Conservation (phyloP, 2,888 invertebrate genomes). For the Cerastis rubricosa region DNA sequence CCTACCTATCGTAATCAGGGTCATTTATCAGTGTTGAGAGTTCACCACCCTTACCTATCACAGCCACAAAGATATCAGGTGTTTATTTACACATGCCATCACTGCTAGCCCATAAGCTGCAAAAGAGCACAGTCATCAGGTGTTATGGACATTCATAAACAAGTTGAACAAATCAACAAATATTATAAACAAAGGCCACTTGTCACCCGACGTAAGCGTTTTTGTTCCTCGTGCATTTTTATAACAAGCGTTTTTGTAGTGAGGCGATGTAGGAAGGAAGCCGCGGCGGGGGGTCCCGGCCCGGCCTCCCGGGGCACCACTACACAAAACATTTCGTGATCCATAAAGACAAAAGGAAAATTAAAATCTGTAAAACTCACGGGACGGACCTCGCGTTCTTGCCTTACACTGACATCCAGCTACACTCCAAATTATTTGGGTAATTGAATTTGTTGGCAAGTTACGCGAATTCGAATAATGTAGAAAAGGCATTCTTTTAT, state of each 20-base stretch:
- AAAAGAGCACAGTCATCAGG: conserved; percentile 83
- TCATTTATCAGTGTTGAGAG: neutral
- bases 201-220: conserved; percentile 89
- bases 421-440: conserved; percentile 60
- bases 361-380: conserved; percentile 87
- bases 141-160: conserved; percentile 85
- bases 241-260: conserved; percentile 88
- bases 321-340: conserved; percentile 90
- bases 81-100: conserved; percentile 62
- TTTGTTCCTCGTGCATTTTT: conserved; percentile 89
- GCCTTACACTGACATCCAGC: conserved; percentile 64
- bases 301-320: conserved; percentile 85
- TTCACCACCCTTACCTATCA: conserved; percentile 34
- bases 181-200: conserved; percentile 89
- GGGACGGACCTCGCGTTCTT: conserved; percentile 76
- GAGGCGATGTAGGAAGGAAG: conserved; percentile 89
- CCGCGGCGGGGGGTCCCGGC: conserved; percentile 86
- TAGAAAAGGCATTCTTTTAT: neutral
- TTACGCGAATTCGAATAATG: conserved; percentile 29
- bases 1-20: conserved; percentile 9
- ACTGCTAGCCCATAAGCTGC: conserved; percentile 67
- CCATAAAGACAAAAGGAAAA: conserved; percentile 90
- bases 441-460: conserved; percentile 56
- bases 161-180: conserved; percentile 88
- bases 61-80: conserved; percentile 58